phyloP scores from a whole-genome alignment of 2,113 vertebrate species.

The Lichenostomus cassidix region DNA sequence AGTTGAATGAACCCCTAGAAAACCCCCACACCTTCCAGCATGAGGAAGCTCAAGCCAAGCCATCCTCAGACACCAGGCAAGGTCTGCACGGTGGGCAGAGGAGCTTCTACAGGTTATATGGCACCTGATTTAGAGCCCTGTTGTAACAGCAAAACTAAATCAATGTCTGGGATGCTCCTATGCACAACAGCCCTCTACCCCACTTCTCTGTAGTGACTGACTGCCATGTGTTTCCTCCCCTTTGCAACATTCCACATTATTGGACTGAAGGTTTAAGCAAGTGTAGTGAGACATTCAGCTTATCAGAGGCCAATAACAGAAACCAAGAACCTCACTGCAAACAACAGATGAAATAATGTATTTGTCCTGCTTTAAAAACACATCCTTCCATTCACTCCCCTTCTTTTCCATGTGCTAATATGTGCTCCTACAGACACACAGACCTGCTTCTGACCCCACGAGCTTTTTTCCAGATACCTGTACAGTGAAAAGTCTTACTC shows the following conservation, averaged over 20 bases:
- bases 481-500: background rate
- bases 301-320: background rate
- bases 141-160: background rate
- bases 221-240: background rate
- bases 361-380: background rate
- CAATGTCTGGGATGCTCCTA: background rate
- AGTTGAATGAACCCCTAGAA: background rate
- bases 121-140: background rate
- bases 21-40: background rate
- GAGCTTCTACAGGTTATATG: background rate
- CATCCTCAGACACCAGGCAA: background rate
- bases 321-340: background rate
- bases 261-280: background rate
- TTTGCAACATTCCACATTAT: background rate
- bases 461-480: background rate
- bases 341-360: background rate
- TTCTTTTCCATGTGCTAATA: background rate
- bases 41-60: background rate
- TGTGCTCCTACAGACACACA: background rate
- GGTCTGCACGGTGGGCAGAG: accelerated
- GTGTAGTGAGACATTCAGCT: accelerated
- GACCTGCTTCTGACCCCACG: background rate
- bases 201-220: background rate
- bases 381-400: background rate
- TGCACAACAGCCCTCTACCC: background rate